phyloP scores from a whole-genome alignment of 64 coral and sea anemone genomes.

The Montipora efflorescens region DNA sequence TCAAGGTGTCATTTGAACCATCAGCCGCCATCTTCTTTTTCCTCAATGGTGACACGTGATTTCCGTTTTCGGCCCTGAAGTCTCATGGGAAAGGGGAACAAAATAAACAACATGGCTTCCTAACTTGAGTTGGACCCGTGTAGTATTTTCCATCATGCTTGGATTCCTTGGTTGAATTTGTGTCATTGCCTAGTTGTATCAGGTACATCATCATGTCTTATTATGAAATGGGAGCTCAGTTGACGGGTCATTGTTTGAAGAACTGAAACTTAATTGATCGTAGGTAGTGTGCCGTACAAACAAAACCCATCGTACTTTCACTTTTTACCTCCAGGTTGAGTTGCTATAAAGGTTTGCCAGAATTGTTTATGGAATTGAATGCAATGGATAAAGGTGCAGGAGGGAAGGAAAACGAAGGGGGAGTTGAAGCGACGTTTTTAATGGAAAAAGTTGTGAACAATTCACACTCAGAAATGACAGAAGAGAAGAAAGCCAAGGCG shows the following conservation, averaged over 20 bases:
- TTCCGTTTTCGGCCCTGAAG: background rate
- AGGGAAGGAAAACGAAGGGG: background rate
- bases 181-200: background rate
- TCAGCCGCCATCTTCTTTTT: constrained; percentile 77
- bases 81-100: constrained; percentile 6
- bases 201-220: background rate
- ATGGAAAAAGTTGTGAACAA: background rate
- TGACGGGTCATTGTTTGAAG: background rate
- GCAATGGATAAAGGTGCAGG: background rate
- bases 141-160: background rate
- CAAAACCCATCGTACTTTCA: background rate
- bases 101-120: constrained; percentile 1
- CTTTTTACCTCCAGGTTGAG: background rate
- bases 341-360: background rate
- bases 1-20: constrained; percentile 11
- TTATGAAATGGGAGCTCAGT: background rate
- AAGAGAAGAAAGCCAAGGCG: background rate
- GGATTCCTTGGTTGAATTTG: background rate
- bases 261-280: background rate
- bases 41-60: constrained; percentile 2
- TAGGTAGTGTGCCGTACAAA: background rate
- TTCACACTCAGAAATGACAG: background rate
- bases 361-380: constrained; percentile 11
- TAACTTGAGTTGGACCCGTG: background rate
- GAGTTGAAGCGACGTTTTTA: background rate